phyloP scores from a whole-genome alignment of 2,113 vertebrate genomes.

The Cyprinodon brontotheroides region DNA sequence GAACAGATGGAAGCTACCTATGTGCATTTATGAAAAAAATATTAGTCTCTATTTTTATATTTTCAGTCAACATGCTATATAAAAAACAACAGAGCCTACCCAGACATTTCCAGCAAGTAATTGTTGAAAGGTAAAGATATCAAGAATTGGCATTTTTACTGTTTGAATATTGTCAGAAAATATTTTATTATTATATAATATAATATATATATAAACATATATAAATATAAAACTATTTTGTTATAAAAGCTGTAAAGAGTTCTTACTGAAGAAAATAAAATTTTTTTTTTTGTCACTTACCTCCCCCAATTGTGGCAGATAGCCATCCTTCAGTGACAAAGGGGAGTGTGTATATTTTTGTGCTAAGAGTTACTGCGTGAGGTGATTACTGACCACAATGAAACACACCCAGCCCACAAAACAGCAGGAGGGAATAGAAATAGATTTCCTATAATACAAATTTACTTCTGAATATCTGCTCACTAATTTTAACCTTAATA shows the following conservation, averaged over 20 bases:
- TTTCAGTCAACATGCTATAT: background rate
- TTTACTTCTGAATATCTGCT: background rate
- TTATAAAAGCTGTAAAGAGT: no score
- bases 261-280: background rate
- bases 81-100: background rate
- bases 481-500: background rate
- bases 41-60: background rate
- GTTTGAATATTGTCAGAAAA: no score
- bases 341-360: conserved; percentile 27
- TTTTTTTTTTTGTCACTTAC: background rate
- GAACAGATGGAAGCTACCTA: background rate
- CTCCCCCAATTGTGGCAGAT: background rate
- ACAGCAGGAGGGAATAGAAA: background rate
- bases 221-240: no score
- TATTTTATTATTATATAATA: no score
- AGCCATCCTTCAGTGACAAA: background rate
- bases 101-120: background rate
- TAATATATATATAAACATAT: no score
- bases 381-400: background rate
- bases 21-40: background rate
- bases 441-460: background rate
- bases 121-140: background rate
- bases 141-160: no score
- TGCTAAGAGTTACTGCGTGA: background rate
- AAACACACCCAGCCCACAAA: background rate